Percentiles rank a stretch among this genome's conserved stretches.
phyloP scores from a whole-genome alignment of 2,888 invertebrate genomes.

The Therioaphis trifolii region DNA sequence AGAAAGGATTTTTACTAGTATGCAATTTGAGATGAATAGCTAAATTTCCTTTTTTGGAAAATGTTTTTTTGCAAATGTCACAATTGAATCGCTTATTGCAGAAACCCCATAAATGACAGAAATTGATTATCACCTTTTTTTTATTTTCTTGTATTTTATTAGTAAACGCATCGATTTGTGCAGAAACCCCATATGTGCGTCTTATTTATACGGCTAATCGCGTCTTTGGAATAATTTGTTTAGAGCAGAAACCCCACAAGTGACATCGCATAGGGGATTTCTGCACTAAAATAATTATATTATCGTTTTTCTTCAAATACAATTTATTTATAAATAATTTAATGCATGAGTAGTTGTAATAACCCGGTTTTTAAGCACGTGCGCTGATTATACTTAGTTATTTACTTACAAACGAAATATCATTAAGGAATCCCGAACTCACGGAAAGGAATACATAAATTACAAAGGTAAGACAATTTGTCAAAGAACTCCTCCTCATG shows the following conservation, averaged over 20 bases:
- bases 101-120: conserved; percentile 17
- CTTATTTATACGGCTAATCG: too few species aligned
- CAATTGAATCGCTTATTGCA: conserved; percentile 10
- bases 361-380: too few species aligned
- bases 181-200: not conserved
- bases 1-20: too few species aligned
- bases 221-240: too few species aligned
- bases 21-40: too few species aligned
- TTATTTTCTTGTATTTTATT: not conserved
- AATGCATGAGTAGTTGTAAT: not conserved
- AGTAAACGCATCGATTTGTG: conserved; percentile 10
- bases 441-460: conserved; percentile 2
- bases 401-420: conserved; percentile 18
- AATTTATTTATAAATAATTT: not conserved
- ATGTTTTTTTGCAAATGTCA: too few species aligned
- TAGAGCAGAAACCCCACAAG: too few species aligned
- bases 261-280: not conserved
- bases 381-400: not conserved
- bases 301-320: not conserved
- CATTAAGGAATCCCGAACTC: not conserved
- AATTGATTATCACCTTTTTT: not conserved
- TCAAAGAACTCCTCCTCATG: conserved; percentile 13
- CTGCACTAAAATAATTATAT: conserved; percentile 8
- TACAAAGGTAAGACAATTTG: conserved; percentile 32
- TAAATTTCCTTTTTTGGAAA: too few species aligned